Evolutionary conservation across 2,113 vertebrate genomes (phyloP), one percentile per base, ranked within the genome.

Genomic region (Python bivittatus): DNA sequence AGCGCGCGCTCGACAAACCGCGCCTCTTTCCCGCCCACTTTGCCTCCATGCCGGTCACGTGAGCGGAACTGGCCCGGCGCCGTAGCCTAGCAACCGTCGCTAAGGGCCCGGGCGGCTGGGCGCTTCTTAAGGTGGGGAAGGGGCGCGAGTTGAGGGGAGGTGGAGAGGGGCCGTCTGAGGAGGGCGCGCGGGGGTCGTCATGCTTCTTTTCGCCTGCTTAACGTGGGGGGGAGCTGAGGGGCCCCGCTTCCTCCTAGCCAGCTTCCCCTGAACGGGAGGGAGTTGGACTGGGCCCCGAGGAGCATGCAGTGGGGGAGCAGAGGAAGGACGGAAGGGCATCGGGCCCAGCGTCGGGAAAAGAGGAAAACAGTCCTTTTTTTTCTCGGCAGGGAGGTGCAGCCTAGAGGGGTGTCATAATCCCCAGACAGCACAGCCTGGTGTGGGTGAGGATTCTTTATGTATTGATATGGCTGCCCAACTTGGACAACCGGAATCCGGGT

Each of bases 21-120:
- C 83, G 3, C 42, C 42, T 53, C 42, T 23, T 8, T 33, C 54
- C 53, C 53, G 38, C 17, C 10, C 25, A 0, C 27, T 8, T 33
- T 6, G 86, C 11, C 54, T 42, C 58, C 44, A 1, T 2, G 29
- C 4, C 56, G 9, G 57, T 17, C 38, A 53, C 1, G 4, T 52
- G 44, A 1, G 10, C 93, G 96, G 97, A 97, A 97, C 91, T 96
- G 96, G 96, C 96, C 0, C 0, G 3, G 3, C 0, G 12, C 15
- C 5, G 44, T 6, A 8, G 22, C 93, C 86, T 91, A 91, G 97
- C 97, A 97, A 96, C 97, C 87, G 97, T 97, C 94, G 72, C 96
- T 88, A 92, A 42, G 95, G 84, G 53, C 84, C 42, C 60, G 86
- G 93, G 23, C 89, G 90, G 86, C 91, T 92, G 84, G 84, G 88